Percentiles rank a stretch among this genome's conserved stretches.
Conservation (phyloP, 1,140 invertebrate species). For the Habropoda laboriosa region DNA sequence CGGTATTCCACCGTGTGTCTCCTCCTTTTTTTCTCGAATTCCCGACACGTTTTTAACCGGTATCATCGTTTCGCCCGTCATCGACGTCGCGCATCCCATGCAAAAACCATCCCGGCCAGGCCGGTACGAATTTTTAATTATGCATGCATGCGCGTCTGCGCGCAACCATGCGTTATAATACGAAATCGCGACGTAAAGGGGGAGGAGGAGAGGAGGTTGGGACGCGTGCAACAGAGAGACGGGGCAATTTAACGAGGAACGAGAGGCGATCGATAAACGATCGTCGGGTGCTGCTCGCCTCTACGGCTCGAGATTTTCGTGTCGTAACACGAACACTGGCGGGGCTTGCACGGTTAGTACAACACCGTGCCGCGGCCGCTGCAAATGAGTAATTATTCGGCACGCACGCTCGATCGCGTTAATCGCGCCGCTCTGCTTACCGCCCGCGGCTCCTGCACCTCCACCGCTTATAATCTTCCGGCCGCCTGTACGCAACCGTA, state of each 20-base stretch:
- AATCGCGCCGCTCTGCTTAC: constrained; percentile 59
- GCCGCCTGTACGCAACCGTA: background rate
- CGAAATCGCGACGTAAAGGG: background rate
- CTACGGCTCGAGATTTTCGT: constrained; percentile 50
- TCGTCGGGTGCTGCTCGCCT: constrained; percentile 1
- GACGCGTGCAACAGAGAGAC: background rate
- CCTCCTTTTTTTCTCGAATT: background rate
- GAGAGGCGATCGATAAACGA: constrained; percentile 59
- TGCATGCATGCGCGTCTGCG: constrained; percentile 39
- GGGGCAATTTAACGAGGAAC: constrained; percentile 41
- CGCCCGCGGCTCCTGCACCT: constrained; percentile 50
- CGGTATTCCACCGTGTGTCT: background rate
- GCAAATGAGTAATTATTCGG: constrained; percentile 70
- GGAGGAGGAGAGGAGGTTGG: background rate
- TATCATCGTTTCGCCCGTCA: constrained; percentile 17
- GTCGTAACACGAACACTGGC: constrained; percentile 47
- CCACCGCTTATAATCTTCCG: constrained; percentile 53
- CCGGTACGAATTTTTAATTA: constrained; percentile 60
- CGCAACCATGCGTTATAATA: constrained; percentile 44
- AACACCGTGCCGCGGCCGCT: constrained; percentile 35
- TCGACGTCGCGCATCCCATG: constrained; percentile 11
- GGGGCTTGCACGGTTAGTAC: background rate
- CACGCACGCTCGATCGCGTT: constrained; percentile 69
- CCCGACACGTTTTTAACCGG: constrained; percentile 24
- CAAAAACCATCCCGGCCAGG: constrained; percentile 27